Evolutionary conservation across 2,888 invertebrate species (phyloP).

Genomic region (Noctua pronuba): DNA sequence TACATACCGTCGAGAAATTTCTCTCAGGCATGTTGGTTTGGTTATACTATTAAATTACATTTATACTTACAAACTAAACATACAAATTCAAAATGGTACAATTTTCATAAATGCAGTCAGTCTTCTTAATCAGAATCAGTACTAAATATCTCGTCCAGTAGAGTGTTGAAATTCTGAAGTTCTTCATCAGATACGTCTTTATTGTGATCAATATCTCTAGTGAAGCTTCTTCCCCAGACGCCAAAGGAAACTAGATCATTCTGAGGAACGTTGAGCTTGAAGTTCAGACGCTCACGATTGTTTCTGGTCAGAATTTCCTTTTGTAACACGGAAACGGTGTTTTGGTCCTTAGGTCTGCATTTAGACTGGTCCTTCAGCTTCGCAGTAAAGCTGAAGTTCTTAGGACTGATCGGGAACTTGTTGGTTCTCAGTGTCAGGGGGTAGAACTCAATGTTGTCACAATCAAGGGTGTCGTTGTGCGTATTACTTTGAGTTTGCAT

Average conservation of each 20-base stretch:
- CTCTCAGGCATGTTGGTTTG: too few relatives aligned
- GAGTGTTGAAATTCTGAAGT: constrained; percentile 70
- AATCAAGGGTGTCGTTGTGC: constrained; percentile 79
- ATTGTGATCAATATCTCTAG: constrained; percentile 84
- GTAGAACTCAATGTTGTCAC: constrained; percentile 85
- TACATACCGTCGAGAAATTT: too few relatives aligned
- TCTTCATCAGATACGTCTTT: constrained; percentile 73
- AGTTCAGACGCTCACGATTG: constrained; percentile 69
- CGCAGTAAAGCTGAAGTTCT: constrained; percentile 73
- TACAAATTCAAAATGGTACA: constrained; percentile 42
- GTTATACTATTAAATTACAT: too few relatives aligned
- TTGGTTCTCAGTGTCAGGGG: constrained; percentile 87
- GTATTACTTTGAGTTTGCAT: constrained; percentile 81
- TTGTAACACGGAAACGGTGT: constrained; percentile 50
- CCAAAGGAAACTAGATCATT: constrained; percentile 86
- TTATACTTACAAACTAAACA: not conserved
- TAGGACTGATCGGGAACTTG: constrained; percentile 85
- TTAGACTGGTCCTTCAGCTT: constrained; percentile 40
- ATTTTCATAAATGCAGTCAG: constrained; percentile 13
- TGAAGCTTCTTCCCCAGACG: constrained; percentile 86
- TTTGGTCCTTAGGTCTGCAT: constrained; percentile 35
- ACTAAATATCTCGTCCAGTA: constrained; percentile 78
- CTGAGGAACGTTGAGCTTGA: constrained; percentile 80
- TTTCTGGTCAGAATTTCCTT: constrained; percentile 39
- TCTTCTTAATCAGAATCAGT: constrained; percentile 44